These are phyloP conservation scores for Kradibia gibbosae DNA, from an alignment of 1,140 invertebrate species.

Conservation along the genomic window DNA sequence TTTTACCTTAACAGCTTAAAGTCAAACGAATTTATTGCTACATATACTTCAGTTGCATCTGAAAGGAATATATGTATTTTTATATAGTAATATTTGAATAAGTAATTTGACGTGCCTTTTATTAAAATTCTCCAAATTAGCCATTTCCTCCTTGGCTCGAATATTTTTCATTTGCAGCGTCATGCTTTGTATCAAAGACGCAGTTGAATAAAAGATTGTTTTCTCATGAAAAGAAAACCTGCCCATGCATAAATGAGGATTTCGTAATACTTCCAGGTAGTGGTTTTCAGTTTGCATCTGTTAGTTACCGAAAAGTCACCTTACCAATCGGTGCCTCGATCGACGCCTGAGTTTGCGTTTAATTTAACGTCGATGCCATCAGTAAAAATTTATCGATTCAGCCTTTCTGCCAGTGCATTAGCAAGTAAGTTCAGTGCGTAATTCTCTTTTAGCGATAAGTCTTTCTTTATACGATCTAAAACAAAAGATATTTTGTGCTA, in stretches of 20 bases:
- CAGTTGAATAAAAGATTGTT: background rate
- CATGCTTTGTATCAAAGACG: background rate
- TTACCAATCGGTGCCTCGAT: background rate
- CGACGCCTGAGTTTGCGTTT: background rate
- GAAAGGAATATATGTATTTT: background rate
- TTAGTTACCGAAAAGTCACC: conserved; percentile 18
- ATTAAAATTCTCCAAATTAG: background rate
- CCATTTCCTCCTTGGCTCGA: background rate
- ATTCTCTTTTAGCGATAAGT: no score
- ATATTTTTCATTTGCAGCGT: background rate
- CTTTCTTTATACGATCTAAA: background rate
- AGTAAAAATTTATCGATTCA: conserved; percentile 19
- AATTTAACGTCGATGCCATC: background rate
- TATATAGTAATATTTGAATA: background rate
- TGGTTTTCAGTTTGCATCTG: conserved; percentile 1
- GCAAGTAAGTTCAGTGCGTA: background rate
- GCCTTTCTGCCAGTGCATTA: background rate
- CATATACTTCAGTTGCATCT: no score
- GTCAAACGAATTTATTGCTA: background rate
- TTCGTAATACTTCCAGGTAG: background rate
- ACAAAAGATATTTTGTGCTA: background rate
- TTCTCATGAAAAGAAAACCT: conserved; percentile 38
- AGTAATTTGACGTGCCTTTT: background rate
- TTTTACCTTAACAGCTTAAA: no score
- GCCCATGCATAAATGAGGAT: conserved; percentile 42